Conservation (phyloP, 2,113 vertebrate genomes). For the Montifringilla adamsi region DNA sequence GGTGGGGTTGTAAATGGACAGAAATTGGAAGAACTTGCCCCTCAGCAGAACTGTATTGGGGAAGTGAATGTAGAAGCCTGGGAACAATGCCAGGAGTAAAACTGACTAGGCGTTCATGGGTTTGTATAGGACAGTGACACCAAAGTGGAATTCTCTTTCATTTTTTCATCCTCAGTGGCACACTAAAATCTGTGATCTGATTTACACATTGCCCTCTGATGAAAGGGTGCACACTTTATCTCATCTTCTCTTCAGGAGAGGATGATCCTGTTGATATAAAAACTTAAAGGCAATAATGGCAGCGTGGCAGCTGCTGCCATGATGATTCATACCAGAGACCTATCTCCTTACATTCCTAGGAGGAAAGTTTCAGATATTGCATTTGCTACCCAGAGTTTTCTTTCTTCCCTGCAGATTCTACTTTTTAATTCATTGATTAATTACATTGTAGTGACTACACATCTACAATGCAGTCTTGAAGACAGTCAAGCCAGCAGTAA, state of each 20-base stretch:
- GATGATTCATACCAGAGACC: neutral
- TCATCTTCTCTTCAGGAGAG: neutral
- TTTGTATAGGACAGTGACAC: neutral
- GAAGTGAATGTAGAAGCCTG: neutral
- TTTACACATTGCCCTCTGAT: neutral
- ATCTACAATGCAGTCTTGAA: neutral
- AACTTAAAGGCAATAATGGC: neutral
- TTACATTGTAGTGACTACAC: neutral
- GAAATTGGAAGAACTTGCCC: neutral
- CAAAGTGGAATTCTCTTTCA: neutral
- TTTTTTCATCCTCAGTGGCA: neutral
- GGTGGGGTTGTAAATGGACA: neutral
- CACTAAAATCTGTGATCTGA: neutral
- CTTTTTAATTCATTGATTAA: neutral
- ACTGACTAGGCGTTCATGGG: rapidly evolving
- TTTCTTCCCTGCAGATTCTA: neutral
- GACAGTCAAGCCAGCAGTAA: neutral
- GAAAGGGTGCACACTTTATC: neutral
- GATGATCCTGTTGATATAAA: neutral
- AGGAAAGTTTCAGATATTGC: neutral
- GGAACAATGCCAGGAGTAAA: neutral
- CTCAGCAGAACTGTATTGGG: rapidly evolving
- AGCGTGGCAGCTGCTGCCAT: neutral
- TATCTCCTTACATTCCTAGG: rapidly evolving
- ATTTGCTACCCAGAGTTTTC: neutral